Percentiles rank a stretch among this genome's conserved stretches.
phyloP scores from a whole-genome alignment of 2,113 vertebrate genomes.

The Picathartes gymnocephalus region DNA sequence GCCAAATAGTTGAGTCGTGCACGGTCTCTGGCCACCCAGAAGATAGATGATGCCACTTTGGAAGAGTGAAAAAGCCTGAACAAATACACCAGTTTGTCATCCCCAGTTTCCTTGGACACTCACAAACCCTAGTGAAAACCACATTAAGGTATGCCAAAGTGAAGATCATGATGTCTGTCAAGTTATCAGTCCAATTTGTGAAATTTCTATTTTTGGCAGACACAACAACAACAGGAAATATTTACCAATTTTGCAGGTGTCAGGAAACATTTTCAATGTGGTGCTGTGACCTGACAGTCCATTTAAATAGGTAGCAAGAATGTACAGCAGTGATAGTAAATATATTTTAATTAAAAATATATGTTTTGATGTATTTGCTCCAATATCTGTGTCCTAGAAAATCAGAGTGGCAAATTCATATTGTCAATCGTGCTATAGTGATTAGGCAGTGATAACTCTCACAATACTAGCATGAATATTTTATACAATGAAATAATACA shows the following conservation, averaged over 20 bases:
- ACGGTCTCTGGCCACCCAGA: not conserved
- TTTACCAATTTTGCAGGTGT: slow-evolving; percentile 90
- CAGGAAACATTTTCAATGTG: slow-evolving; percentile 83
- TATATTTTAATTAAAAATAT: slow-evolving; percentile 22
- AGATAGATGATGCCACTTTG: not conserved
- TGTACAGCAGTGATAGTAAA: slow-evolving; percentile 30
- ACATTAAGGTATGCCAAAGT: not conserved
- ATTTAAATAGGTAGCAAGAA: slow-evolving; percentile 17
- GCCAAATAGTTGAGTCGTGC: accelerated
- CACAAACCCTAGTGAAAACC: slow-evolving; percentile 31
- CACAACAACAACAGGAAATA: slow-evolving; percentile 98
- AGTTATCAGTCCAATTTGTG: slow-evolving; percentile 72
- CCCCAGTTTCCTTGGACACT: not conserved
- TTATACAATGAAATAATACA: not conserved
- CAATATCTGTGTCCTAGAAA: not conserved
- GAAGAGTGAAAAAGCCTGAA: not conserved
- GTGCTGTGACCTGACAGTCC: slow-evolving; percentile 14
- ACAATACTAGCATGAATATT: not conserved
- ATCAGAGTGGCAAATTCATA: not conserved
- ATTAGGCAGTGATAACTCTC: not conserved
- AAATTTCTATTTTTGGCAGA: slow-evolving; percentile 84
- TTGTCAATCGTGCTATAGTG: not conserved
- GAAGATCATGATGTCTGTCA: slow-evolving; percentile 48
- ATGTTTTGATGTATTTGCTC: not conserved
- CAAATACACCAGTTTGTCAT: not conserved